Evolutionary conservation across 2,888 invertebrate genomes (phyloP), one percentile per base, ranked within the genome.

Genomic region (Gibbula magus): DNA sequence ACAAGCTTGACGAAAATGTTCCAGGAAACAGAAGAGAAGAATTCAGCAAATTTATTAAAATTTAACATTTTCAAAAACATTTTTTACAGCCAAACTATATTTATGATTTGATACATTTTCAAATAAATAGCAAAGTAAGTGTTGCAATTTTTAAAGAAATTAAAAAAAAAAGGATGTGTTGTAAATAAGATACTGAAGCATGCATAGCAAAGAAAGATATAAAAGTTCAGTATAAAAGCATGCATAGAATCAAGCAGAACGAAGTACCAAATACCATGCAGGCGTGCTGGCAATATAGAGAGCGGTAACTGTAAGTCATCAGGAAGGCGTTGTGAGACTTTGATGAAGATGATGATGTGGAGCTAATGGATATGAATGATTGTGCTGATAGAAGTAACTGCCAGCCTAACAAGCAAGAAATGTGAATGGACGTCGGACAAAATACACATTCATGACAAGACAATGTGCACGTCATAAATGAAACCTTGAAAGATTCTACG

Each of bases 241-340:
- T 70, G 70, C 70, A 70, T 20, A 39, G 39, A 70, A 20, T 35
- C 70, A 70, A 70, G 70, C 70, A 70, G 35, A 35, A 70, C 39
- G 35, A 70, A 8, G 70, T 35, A 70, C 70, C 70, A 70, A 67
- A 70, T 70, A 70, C 39, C 70, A 70, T 70, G 70, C 70, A 39
- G 70, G 70, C 39, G 70, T 70, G 70, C 32, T 39, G 70, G 70
- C 70, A 16, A 35, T 20, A 70, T 32, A 70, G 20, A 70, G 39
- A 20, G n/a, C 35, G 35, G 39, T n/a, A n/a, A n/a, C 70, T 70
- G 70, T 70, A 70, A 39, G 61, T 61, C 61, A 39, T 20, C 70
- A 70, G 70, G 70, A 70, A 70, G 70, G 70, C 70, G 70, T 13
- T 70, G 45, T 70, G 35, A 70, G 70, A 70, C 56, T 20, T 22